These are phyloP conservation scores for Cantharis nigra DNA, from an alignment of 2,888 invertebrate genomes.

Conservation along the genomic window DNA sequence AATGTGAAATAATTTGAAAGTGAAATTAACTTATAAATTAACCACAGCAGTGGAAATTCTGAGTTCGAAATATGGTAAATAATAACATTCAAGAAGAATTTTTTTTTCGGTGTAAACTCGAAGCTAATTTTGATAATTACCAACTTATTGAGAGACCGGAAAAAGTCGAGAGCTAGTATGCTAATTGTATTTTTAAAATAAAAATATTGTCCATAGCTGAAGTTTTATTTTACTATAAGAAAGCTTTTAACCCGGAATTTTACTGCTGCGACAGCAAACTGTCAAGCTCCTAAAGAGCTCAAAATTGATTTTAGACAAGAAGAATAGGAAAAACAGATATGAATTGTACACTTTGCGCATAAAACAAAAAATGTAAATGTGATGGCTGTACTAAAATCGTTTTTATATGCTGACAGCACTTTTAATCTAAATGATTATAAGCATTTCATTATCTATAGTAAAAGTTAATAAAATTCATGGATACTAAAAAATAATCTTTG, in stretches of 20 bases:
- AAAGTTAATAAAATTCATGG: background rate
- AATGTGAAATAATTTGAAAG: too few relatives aligned
- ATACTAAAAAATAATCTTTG: background rate
- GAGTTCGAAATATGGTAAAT: too few relatives aligned
- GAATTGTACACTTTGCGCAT: conserved; percentile 2
- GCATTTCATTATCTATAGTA: background rate
- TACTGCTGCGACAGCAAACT: conserved; percentile 9
- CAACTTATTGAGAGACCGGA: too few relatives aligned
- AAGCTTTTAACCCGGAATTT: conserved; percentile 3
- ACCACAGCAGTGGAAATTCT: too few relatives aligned
- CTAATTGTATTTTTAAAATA: background rate
- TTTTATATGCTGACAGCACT: conserved; percentile 3
- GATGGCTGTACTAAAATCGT: conserved; percentile 1
- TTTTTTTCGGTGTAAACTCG: too few relatives aligned
- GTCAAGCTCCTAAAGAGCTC: conserved; percentile 8
- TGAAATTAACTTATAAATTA: too few relatives aligned
- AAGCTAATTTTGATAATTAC: too few relatives aligned
- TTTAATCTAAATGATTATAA: conserved; percentile 5
- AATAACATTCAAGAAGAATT: too few relatives aligned
- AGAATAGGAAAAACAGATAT: conserved; percentile 4
- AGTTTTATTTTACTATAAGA: background rate
- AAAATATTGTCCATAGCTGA: background rate
- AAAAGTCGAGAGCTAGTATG: background rate
- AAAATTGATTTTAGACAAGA: conserved; percentile 10
- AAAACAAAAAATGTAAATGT: conserved; percentile 5